Evolutionary conservation across 2,113 vertebrate genomes (phyloP), one percentile per base, ranked within the genome.

Genomic region (Theristicus caerulescens): DNA sequence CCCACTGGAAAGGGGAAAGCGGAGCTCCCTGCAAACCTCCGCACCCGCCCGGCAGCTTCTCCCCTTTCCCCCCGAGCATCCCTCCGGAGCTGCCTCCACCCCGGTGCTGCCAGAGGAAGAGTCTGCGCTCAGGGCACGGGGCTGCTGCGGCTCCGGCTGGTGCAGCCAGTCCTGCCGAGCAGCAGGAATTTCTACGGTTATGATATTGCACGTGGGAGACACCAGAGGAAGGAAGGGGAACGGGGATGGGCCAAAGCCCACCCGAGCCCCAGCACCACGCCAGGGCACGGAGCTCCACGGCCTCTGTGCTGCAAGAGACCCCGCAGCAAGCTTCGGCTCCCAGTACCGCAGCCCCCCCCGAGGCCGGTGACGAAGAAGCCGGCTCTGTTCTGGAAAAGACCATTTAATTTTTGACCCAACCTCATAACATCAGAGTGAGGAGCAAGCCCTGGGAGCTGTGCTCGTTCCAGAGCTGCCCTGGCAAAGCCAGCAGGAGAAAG

Each of bases 261-360:
- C 24, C 52, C 1, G 3, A 82, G 16, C 82, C n/a, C 51, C 70
- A 19, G 51, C 58, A 32, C 15, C 29, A 47, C 4, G 0, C 12
- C 36, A 11, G 15, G 20, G 13, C 61, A 21, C 2, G 8, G 38
- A 42, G 47, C 55, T 27, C 47, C 49, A 31, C 1, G 1, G 47
- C 46, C 21, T 17, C 21, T 5, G 55, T 12, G 31, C 25, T 36
- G 27, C 20, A 11, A 16, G 32, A 17, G 38, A 83, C 20, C 57
- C 27, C 3, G 3, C 19, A 12, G n/a, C 12, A 16, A 4, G 51
- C 34, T 40, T 26, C 1, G 1, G 20, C 8, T 42, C 21, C 51
- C 34, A 38, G 22, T 31, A 21, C 31, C 1, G 6, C 71, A 44
- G 42, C 16, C 36, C 25, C 11, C 7, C 0, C 21, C 4, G 3